Evolutionary conservation across 2,113 vertebrate species (phyloP).

Genomic region (Erythrocercus mccallii): DNA sequence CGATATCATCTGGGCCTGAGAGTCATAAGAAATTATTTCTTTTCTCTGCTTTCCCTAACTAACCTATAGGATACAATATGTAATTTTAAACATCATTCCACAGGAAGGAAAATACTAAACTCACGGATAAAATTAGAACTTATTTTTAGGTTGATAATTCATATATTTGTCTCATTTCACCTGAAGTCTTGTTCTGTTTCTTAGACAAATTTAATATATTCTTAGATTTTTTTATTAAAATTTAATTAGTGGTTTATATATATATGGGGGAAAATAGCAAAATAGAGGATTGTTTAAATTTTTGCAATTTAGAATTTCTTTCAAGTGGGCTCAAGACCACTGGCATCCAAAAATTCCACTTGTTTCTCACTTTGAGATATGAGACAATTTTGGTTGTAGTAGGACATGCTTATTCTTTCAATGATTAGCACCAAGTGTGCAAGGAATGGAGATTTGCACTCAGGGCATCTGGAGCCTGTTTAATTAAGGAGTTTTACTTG

Average conservation of each 20-base stretch:
- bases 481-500: neutral
- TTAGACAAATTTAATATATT: neutral
- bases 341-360: fast-evolving
- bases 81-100: neutral
- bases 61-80: neutral
- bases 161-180: neutral
- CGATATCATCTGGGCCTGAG: fast-evolving
- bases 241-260: neutral
- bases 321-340: too few species aligned
- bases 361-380: neutral
- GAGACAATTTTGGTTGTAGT: neutral
- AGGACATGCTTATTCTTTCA: neutral
- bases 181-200: neutral
- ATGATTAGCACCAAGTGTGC: neutral
- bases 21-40: neutral
- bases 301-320: neutral
- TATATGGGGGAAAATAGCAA: neutral
- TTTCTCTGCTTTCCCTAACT: neutral
- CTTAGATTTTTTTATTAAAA: neutral
- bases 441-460: neutral
- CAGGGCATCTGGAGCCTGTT: neutral
- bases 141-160: neutral
- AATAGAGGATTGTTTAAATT: neutral
- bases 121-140: neutral
- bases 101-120: neutral